Percentiles rank a stretch among this genome's conserved stretches.
Evolutionary conservation across 1,140 invertebrate species (phyloP).

Genomic region (Drosophila kikkawai): DNA sequence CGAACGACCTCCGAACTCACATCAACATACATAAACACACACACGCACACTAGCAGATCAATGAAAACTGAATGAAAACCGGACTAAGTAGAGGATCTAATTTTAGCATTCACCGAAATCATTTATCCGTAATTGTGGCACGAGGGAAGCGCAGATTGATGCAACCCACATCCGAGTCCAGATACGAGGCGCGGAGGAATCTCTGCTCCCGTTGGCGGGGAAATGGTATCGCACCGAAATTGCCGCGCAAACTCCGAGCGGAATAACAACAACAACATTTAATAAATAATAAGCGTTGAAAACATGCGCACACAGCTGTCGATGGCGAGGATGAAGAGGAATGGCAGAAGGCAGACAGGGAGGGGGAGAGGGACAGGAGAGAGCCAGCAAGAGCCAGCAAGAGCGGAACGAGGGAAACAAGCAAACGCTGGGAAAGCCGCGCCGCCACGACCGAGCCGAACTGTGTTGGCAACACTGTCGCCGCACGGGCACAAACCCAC

Average conservation of each 20-base stretch:
- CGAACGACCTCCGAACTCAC: constrained; percentile 37
- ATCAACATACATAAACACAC: neutral
- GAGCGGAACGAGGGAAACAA: constrained; percentile 29
- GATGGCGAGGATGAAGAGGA: constrained; percentile 25
- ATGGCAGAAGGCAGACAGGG: constrained; percentile 27
- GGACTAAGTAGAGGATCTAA: constrained; percentile 34
- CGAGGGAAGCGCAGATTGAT: constrained; percentile 17
- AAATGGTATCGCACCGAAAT: constrained; percentile 27
- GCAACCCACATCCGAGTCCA: constrained; percentile 5
- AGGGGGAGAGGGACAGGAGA: constrained; percentile 3
- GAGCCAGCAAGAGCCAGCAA: constrained; percentile 7
- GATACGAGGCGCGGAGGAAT: neutral
- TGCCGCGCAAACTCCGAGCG: constrained; percentile 67
- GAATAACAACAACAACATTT: constrained; percentile 52
- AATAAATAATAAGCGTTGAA: constrained; percentile 74
- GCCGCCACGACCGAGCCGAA: constrained; percentile 45
- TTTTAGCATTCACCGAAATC: constrained; percentile 25
- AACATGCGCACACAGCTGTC: constrained; percentile 81
- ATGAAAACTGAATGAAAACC: constrained; percentile 38
- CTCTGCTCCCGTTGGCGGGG: constrained; percentile 1
- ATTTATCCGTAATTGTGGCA: constrained; percentile 17
- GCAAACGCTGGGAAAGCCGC: constrained; percentile 34
- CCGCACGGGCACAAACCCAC: constrained; percentile 46
- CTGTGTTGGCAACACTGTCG: constrained; percentile 72
- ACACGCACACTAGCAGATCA: constrained; percentile 3